Evolutionary conservation across 2,113 vertebrate genomes (phyloP).

Genomic region (Ictalurus punctatus): DNA sequence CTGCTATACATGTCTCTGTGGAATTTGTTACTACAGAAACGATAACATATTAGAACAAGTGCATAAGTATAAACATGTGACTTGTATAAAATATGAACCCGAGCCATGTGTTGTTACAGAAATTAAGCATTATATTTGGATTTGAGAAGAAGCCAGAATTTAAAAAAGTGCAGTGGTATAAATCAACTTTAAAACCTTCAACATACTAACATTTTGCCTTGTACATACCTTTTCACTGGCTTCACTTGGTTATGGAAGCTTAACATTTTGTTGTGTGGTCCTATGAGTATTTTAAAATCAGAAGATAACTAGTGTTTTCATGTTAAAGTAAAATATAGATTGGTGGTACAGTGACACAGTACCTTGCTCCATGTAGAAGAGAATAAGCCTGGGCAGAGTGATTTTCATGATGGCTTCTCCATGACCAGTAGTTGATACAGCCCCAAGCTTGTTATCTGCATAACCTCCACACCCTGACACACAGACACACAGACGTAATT

Average conservation of each 20-base stretch:
- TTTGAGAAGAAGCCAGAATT: not conserved
- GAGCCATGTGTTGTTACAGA: not conserved
- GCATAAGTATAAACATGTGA: too few relatives aligned
- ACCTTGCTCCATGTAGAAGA: slow-evolving; percentile 94
- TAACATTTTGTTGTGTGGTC: not conserved
- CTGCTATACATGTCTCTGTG: not conserved
- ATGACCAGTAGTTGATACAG: slow-evolving; percentile 87
- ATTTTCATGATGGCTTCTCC: slow-evolving; percentile 96
- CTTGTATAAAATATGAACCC: not conserved
- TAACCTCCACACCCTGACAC: slow-evolving; percentile 87
- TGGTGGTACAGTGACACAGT: slow-evolving; percentile 30
- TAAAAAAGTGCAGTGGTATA: not conserved
- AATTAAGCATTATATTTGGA: not conserved
- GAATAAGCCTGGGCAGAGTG: slow-evolving; percentile 82
- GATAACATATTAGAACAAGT: not conserved
- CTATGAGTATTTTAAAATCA: not conserved
- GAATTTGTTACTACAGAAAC: not conserved
- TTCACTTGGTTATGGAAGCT: not conserved
- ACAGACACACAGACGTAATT: not conserved
- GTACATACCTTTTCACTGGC: not conserved
- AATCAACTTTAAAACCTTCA: not conserved
- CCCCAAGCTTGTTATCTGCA: slow-evolving; percentile 86
- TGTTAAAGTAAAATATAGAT: not conserved
- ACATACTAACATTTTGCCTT: not conserved
- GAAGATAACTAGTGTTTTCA: not conserved